Percentiles rank a stretch among this genome's conserved stretches.
Conservation (phyloP, 2,113 vertebrate genomes). For the Heterochromis multidens region DNA sequence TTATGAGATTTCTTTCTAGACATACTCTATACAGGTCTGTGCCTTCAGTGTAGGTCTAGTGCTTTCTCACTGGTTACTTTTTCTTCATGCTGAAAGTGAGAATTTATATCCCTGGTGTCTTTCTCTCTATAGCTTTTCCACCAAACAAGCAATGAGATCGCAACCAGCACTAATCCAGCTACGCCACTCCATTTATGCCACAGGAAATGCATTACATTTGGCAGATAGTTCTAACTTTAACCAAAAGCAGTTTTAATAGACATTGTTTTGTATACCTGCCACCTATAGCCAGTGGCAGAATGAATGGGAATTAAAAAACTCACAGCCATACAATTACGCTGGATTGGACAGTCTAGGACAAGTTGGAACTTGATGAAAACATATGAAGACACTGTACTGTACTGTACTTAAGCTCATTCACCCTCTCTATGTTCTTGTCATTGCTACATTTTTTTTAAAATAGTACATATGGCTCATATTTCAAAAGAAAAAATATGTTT, state of each 20-base stretch:
- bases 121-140: not conserved
- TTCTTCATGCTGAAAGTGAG: not conserved
- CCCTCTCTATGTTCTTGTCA: not conserved
- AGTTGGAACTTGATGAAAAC: not conserved
- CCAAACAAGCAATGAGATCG: not conserved
- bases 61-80: too few relatives aligned
- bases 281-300: not conserved
- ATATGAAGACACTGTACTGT: accelerated
- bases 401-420: not conserved
- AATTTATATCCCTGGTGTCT: not conserved
- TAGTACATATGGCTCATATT: not conserved
- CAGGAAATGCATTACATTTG: not conserved
- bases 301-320: not conserved
- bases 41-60: too few relatives aligned
- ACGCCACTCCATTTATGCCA: not conserved
- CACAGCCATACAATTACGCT: not conserved
- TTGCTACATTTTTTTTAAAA: not conserved
- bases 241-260: not conserved
- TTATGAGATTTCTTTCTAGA: too few relatives aligned
- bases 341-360: not conserved
- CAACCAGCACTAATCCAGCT: not conserved
- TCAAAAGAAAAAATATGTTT: not conserved
- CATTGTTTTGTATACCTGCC: too few relatives aligned
- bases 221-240: not conserved
- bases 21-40: too few relatives aligned